These are phyloP conservation scores for Pectinophora gossypiella DNA, from an alignment of 1,140 invertebrate genomes.

Conservation along the genomic window DNA sequence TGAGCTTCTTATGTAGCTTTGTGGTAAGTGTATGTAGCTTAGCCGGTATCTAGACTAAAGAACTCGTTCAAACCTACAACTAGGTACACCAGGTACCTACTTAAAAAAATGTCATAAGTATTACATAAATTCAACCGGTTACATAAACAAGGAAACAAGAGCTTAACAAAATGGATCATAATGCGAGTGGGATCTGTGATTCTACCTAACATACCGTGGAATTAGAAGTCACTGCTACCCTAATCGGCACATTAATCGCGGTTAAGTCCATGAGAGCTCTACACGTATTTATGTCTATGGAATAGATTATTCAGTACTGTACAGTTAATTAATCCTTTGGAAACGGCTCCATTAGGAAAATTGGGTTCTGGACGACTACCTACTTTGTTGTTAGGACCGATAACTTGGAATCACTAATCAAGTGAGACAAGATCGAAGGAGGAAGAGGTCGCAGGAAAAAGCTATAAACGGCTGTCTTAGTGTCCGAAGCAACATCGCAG, in stretches of 20 bases:
- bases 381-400: background rate
- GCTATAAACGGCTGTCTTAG: conserved; percentile 15
- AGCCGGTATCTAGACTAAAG: too few relatives aligned
- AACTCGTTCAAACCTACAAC: too few relatives aligned
- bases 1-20: conserved; percentile 12
- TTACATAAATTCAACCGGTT: too few relatives aligned
- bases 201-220: background rate
- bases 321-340: conserved; percentile 48
- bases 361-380: background rate
- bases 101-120: too few relatives aligned
- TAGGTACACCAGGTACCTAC: too few relatives aligned
- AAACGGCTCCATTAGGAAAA: conserved; percentile 44
- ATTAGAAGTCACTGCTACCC: background rate
- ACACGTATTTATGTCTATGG: conserved; percentile 16
- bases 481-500: conserved; percentile 4
- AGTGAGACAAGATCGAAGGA: conserved; percentile 7
- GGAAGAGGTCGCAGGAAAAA: conserved; percentile 15
- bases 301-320: conserved; percentile 41
- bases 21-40: too few relatives aligned
- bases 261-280: background rate
- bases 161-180: background rate
- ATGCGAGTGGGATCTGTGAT: background rate
- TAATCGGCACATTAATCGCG: conserved; percentile 1
- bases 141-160: background rate
- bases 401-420: conserved; percentile 24